Percentiles rank a stretch among this genome's conserved stretches.
Conservation (phyloP, 2,113 vertebrate species). For the Chelonoidis abingdonii region DNA sequence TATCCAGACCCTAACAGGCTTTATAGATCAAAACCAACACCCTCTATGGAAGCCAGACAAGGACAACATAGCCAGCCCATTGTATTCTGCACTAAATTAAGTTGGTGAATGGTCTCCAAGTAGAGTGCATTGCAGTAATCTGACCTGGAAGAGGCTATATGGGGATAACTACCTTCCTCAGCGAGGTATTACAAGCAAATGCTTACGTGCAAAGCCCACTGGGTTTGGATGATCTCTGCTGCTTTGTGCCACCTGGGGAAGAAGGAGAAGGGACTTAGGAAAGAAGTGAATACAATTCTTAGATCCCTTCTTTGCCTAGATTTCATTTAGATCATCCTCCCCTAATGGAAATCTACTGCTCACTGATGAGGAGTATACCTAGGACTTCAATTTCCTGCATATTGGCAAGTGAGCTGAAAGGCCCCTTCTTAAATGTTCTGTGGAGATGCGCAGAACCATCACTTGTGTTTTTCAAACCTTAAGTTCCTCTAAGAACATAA, state of each 20-base stretch:
- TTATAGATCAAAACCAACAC: background rate
- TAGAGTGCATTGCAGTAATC: background rate
- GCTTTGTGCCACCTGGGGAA: background rate
- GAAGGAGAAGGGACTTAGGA: background rate
- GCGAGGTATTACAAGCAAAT: background rate
- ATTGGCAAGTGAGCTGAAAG: slow-evolving; percentile 30
- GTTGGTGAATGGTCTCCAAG: background rate
- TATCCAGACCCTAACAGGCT: background rate
- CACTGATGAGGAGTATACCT: slow-evolving; percentile 11
- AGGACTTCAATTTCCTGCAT: slow-evolving; percentile 39
- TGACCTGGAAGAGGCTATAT: background rate
- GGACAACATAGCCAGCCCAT: slow-evolving; percentile 30
- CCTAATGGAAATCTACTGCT: background rate
- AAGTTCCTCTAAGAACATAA: background rate
- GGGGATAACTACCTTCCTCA: background rate
- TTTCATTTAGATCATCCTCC: slow-evolving; percentile 27
- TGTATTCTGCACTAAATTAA: background rate
- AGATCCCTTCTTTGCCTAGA: slow-evolving; percentile 1
- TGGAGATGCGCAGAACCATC: background rate
- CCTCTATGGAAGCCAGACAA: slow-evolving; percentile 6
- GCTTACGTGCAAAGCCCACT: background rate
- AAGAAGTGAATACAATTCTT: background rate
- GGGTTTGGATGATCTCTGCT: background rate
- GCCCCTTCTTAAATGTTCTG: slow-evolving; percentile 44
- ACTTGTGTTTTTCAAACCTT: slow-evolving; percentile 49